Percentiles rank a stretch among this genome's conserved stretches.
Conservation (phyloP, 2,113 vertebrate species). For the Notothenia coriiceps region DNA sequence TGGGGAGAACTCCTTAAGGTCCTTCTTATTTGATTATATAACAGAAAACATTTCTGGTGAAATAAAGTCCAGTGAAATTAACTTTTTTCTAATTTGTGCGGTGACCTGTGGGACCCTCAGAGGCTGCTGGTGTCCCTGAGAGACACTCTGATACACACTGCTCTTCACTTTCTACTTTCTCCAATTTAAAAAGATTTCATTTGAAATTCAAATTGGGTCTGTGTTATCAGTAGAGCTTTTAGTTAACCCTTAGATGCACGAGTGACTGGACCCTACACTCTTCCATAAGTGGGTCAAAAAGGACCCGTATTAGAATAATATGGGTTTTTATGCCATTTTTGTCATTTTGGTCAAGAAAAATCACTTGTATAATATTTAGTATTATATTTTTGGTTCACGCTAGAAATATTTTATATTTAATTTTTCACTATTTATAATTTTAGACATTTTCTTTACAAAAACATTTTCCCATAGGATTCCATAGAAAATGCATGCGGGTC, state of each 20-base stretch:
- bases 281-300: too few species aligned
- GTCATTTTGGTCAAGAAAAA: too few species aligned
- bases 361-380: too few species aligned
- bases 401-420: too few species aligned
- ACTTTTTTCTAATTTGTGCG: constrained; percentile 6
- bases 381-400: too few species aligned
- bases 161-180: background rate
- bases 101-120: constrained; percentile 4
- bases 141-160: background rate
- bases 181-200: background rate
- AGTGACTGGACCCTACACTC: too few species aligned
- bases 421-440: too few species aligned
- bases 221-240: background rate
- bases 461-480: too few species aligned
- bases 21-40: background rate
- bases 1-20: background rate
- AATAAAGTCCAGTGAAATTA: background rate
- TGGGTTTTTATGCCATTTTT: too few species aligned
- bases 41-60: background rate
- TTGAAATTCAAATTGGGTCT: background rate
- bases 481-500: too few species aligned
- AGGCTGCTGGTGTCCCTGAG: background rate
- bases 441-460: too few species aligned
- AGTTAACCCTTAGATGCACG: background rate
- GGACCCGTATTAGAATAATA: too few species aligned